Evolutionary conservation across 2,113 vertebrate genomes (phyloP).

Genomic region (Tragelaphus buxtoni): DNA sequence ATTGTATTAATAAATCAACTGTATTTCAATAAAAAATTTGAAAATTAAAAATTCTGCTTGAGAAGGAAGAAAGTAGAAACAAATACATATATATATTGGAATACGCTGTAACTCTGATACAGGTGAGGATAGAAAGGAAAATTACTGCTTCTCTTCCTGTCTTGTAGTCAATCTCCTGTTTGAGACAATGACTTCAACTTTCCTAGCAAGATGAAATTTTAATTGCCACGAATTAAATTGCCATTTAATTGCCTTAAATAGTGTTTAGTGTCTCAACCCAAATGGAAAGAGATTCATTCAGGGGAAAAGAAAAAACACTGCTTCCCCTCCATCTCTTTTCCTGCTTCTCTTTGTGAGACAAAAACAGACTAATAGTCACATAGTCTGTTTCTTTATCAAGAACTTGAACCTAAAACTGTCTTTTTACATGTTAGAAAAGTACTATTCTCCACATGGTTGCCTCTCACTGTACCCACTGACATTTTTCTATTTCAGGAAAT

Average conservation of each 20-base stretch:
- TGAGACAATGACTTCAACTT: background rate
- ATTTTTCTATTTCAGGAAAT: background rate
- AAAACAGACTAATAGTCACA: background rate
- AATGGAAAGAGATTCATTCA: background rate
- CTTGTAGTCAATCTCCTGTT: background rate
- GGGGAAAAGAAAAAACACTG: background rate
- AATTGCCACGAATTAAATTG: background rate
- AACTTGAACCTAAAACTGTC: background rate
- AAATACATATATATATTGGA: background rate
- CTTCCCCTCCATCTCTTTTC: background rate
- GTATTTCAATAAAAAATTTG: background rate
- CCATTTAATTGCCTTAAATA: background rate
- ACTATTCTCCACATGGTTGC: background rate
- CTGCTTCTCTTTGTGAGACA: background rate
- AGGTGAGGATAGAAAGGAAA: background rate
- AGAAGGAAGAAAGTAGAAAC: background rate
- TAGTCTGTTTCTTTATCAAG: background rate
- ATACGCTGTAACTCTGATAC: background rate
- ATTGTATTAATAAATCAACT: background rate
- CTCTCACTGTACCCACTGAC: background rate
- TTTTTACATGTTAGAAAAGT: background rate
- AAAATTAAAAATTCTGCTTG: background rate
- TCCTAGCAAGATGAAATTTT: background rate
- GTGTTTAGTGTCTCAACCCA: background rate
- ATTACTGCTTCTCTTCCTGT: background rate